Evolutionary conservation across 2,888 invertebrate species (phyloP).

Genomic region (Drymonia ruficornis): DNA sequence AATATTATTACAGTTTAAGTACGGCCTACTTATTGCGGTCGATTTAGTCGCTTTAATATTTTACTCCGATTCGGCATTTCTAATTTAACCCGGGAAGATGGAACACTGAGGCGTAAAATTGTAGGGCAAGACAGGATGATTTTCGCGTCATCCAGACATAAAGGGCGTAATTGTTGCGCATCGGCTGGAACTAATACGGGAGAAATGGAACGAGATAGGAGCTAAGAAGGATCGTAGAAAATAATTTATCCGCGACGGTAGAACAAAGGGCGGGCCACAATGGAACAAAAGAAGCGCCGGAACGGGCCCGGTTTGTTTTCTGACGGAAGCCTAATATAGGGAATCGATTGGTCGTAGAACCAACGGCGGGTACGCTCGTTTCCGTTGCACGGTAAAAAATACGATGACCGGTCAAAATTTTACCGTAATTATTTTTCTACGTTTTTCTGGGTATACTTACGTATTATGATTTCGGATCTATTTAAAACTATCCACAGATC

Average conservation of each 20-base stretch:
- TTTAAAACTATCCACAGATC: too few relatives aligned
- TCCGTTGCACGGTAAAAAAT: conserved; percentile 58
- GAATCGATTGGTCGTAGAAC: conserved; percentile 76
- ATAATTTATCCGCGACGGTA: conserved; percentile 80
- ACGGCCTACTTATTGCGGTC: conserved; percentile 25
- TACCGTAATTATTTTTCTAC: conserved; percentile 27
- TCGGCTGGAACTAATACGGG: conserved; percentile 82
- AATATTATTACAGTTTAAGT: conserved; percentile 23
- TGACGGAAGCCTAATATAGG: conserved; percentile 77
- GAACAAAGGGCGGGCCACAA: conserved; percentile 79
- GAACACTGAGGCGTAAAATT: conserved; percentile 79
- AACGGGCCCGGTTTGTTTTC: conserved; percentile 74
- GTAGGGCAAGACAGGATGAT: conserved; percentile 75
- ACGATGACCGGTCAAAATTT: conserved; percentile 28
- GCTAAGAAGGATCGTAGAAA: conserved; percentile 80
- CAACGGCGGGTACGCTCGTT: conserved; percentile 61
- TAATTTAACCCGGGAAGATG: conserved; percentile 69
- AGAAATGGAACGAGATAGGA: conserved; percentile 82
- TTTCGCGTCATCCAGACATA: conserved; percentile 82
- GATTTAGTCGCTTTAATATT: conserved; percentile 42
- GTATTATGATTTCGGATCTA: background rate
- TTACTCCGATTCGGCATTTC: conserved; percentile 53
- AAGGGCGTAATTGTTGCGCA: conserved; percentile 83
- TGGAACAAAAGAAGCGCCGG: conserved; percentile 78
- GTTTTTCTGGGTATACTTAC: conserved; percentile 4